These are phyloP conservation scores for Contarinia nasturtii DNA, from an alignment of 1,140 invertebrate genomes.

Conservation along the genomic window DNA sequence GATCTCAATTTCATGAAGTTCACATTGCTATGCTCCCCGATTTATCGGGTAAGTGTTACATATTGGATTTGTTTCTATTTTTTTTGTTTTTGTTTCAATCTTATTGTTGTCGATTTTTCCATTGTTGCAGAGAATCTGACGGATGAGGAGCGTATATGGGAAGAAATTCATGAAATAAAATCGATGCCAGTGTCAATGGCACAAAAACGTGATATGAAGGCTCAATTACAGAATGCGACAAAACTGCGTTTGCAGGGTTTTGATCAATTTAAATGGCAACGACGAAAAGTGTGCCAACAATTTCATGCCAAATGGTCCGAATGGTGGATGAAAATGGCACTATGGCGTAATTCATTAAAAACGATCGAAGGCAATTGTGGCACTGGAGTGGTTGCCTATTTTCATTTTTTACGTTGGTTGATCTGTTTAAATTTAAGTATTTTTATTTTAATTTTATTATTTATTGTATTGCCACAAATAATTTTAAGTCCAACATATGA, in stretches of 20 bases:
- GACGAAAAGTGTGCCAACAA: slow-evolving; percentile 45
- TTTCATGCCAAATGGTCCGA: slow-evolving; percentile 35
- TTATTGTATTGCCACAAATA: slow-evolving; percentile 46
- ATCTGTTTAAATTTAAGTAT: slow-evolving; percentile 52
- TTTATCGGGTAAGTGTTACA: slow-evolving; percentile 32
- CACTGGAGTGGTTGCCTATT: slow-evolving; percentile 60
- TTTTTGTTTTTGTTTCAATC: background rate
- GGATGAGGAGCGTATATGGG: slow-evolving; percentile 66
- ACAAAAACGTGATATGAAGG: slow-evolving; percentile 59
- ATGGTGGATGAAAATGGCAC: slow-evolving; percentile 41
- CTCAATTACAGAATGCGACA: slow-evolving; percentile 57
- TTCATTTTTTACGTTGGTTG: slow-evolving; percentile 64
- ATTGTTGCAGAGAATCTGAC: slow-evolving; percentile 44
- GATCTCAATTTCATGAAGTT: slow-evolving; percentile 43
- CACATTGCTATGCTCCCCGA: slow-evolving; percentile 56
- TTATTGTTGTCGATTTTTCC: background rate
- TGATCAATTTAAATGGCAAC: slow-evolving; percentile 56
- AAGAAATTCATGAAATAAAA: slow-evolving; percentile 71
- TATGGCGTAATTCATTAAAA: slow-evolving; percentile 50
- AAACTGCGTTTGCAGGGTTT: slow-evolving; percentile 58
- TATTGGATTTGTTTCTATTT: slow-evolving; percentile 5
- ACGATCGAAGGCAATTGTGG: slow-evolving; percentile 64
- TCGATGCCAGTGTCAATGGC: slow-evolving; percentile 62
- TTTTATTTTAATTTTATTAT: slow-evolving; percentile 39
- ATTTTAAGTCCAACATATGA: slow-evolving; percentile 20